Evolutionary conservation across 2,888 invertebrate genomes (phyloP).

Genomic region (Dioctria rufipes): DNA sequence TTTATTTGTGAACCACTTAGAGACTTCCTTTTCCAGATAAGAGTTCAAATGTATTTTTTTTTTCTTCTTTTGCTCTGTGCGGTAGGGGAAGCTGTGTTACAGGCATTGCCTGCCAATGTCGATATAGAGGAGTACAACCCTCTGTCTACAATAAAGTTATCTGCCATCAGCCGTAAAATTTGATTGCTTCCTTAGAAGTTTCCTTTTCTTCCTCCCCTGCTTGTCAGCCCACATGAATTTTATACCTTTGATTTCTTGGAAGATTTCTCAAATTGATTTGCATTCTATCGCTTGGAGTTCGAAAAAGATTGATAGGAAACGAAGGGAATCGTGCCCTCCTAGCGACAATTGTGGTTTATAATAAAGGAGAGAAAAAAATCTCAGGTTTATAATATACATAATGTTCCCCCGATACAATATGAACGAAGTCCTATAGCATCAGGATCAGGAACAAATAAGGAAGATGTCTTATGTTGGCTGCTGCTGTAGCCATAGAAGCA

Average conservation of each 20-base stretch:
- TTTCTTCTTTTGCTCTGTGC: neutral
- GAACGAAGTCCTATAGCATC: neutral
- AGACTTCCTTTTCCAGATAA: constrained; percentile 44
- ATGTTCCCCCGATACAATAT: neutral
- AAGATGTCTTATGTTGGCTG: constrained; percentile 9
- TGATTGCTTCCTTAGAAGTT: constrained; percentile 53
- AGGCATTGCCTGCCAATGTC: neutral
- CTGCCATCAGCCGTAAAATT: constrained; percentile 53
- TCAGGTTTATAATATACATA: neutral
- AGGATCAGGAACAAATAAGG: neutral
- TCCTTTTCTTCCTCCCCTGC: constrained; percentile 44
- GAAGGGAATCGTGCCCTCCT: constrained; percentile 22
- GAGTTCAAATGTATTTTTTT: constrained; percentile 23
- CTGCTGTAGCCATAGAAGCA: neutral
- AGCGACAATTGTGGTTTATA: constrained; percentile 18
- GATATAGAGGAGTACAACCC: constrained; percentile 3
- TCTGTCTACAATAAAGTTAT: constrained; percentile 49
- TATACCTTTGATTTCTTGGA: constrained; percentile 37
- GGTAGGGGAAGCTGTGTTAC: neutral
- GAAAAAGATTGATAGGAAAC: constrained; percentile 41
- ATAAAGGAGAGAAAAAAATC: constrained; percentile 12
- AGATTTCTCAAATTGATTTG: constrained; percentile 47
- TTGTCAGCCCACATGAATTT: constrained; percentile 47
- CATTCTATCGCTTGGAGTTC: constrained; percentile 21
- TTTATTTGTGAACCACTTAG: constrained; percentile 50